Conservation (phyloP, 2,888 invertebrate species). For the Aphodius granarius region DNA sequence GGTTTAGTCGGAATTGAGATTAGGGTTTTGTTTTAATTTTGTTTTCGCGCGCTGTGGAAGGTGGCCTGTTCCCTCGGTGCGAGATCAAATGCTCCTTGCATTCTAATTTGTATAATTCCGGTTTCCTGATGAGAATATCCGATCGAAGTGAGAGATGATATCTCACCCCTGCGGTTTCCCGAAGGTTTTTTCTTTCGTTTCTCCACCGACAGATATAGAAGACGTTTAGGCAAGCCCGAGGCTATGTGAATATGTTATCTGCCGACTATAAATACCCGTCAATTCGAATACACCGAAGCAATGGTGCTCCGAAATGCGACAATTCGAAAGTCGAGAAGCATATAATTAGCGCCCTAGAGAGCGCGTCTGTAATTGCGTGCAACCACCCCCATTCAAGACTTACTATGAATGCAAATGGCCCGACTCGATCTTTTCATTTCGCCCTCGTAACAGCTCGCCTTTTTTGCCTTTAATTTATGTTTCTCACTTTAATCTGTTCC, state of each 20-base stretch:
- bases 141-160: slow-evolving; percentile 1
- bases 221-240: background rate
- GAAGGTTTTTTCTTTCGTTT: background rate
- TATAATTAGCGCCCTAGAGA: slow-evolving; percentile 44
- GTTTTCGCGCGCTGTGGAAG: slow-evolving; percentile 3
- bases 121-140: slow-evolving; percentile 8
- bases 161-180: background rate
- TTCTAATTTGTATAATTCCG: slow-evolving; percentile 15
- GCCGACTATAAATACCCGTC: slow-evolving; percentile 4
- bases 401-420: slow-evolving; percentile 51
- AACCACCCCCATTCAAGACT: slow-evolving; percentile 41
- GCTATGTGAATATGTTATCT: background rate
- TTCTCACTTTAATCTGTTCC: slow-evolving; percentile 37
- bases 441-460: slow-evolving; percentile 21
- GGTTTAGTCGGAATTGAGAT: background rate
- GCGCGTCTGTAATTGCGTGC: slow-evolving; percentile 39
- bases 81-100: slow-evolving; percentile 8
- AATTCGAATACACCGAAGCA: background rate
- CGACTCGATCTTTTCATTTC: slow-evolving; percentile 41
- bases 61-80: slow-evolving; percentile 1
- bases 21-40: background rate
- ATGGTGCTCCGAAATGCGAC: background rate
- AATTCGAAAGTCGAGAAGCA: slow-evolving; percentile 30
- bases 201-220: background rate
- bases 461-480: slow-evolving; percentile 43